A percentile compares a stretch with the other conserved stretches of the same genome.
Evolutionary conservation across 2,797 vertebrate genomes (phyloP).

Genomic region (Simalia tracyae): DNA sequence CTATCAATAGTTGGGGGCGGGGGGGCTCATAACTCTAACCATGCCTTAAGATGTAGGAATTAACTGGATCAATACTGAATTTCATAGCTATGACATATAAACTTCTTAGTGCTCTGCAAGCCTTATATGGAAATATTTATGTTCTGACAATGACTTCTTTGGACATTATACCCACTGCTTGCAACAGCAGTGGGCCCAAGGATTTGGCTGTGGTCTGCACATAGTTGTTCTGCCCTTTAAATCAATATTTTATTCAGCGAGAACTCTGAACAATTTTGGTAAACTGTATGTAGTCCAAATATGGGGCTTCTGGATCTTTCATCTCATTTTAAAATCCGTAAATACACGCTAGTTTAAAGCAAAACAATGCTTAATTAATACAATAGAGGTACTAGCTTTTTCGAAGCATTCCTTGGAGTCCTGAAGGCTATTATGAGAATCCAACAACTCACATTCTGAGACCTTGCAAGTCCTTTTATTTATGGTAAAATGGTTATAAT

Average conservation of each 20-base stretch:
- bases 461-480: slow-evolving; percentile 6
- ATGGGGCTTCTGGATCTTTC: background rate
- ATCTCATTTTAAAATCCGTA: background rate
- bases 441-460: slow-evolving; percentile 2
- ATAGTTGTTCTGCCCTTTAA: background rate
- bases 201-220: background rate
- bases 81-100: background rate
- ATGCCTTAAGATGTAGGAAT: background rate
- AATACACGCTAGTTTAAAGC: slow-evolving; percentile 21
- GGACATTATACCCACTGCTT: background rate
- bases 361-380: slow-evolving; percentile 28
- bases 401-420: slow-evolving; percentile 18
- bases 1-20: background rate
- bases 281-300: background rate
- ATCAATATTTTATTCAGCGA: background rate
- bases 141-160: background rate
- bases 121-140: background rate
- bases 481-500: slow-evolving; percentile 13
- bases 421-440: slow-evolving; percentile 20
- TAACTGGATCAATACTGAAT: background rate
- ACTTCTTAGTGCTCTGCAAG: background rate
- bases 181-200: background rate
- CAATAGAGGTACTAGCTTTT: background rate
- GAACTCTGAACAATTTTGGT: background rate
- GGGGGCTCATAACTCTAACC: background rate